These are phyloP conservation scores for Moxostoma hubbsi DNA, from an alignment of 2,797 vertebrate genomes.

Conservation along the genomic window DNA sequence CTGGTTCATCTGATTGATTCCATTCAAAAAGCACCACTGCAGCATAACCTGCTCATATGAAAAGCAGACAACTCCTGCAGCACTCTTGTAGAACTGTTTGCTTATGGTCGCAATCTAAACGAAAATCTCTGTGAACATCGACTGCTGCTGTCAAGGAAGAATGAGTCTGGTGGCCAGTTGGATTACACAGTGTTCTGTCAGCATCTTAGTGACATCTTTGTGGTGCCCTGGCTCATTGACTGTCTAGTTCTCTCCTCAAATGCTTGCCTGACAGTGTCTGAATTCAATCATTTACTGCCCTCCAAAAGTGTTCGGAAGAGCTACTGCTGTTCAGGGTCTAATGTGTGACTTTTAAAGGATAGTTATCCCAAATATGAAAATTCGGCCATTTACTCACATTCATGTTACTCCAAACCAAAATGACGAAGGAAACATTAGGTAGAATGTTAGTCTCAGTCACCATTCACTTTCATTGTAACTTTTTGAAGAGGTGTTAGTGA, in stretches of 20 bases:
- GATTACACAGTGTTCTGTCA: constrained; percentile 29
- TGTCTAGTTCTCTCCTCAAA: not conserved
- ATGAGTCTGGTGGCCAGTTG: constrained; percentile 28
- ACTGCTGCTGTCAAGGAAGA: constrained; percentile 50
- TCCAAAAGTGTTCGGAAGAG: not conserved
- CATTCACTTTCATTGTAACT: too few species aligned
- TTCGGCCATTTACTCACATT: too few species aligned
- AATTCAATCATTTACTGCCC: constrained; percentile 14
- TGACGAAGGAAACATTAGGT: too few species aligned
- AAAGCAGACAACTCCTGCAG: constrained; percentile 44
- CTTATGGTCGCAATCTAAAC: constrained; percentile 60
- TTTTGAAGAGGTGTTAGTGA: too few species aligned
- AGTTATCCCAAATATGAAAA: too few species aligned
- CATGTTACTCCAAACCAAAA: too few species aligned
- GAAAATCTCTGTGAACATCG: constrained; percentile 64
- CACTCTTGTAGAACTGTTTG: constrained; percentile 58
- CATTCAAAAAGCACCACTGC: constrained; percentile 46
- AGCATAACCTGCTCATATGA: constrained; percentile 38
- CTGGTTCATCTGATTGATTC: constrained; percentile 59
- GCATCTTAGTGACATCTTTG: constrained; percentile 51
- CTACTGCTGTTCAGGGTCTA: too few species aligned
- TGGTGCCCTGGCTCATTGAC: constrained; percentile 1
- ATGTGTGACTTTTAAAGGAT: too few species aligned
- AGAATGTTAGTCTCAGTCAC: too few species aligned
- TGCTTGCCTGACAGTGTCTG: not conserved